Evolutionary conservation across 2,113 vertebrate species (phyloP).

Genomic region (Heterocephalus glaber): DNA sequence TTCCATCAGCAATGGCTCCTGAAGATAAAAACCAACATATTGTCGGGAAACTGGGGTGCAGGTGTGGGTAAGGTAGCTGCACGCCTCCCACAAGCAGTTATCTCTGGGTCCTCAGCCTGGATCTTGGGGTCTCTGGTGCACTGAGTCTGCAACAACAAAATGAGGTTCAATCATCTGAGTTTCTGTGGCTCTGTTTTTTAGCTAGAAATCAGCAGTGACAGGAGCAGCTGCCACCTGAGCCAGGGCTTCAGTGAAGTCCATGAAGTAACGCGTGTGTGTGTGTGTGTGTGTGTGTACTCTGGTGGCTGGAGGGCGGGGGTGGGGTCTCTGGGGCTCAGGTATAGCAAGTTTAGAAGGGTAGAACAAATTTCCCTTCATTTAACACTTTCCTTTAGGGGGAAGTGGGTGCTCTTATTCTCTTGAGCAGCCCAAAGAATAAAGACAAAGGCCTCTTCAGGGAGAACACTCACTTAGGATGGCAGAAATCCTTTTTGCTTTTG

Average conservation of each 20-base stretch:
- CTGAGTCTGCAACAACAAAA: background rate
- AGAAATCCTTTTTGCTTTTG: background rate
- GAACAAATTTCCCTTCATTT: background rate
- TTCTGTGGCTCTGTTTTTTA: background rate
- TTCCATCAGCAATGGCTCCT: background rate
- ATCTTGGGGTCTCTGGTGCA: background rate
- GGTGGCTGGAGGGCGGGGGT: background rate
- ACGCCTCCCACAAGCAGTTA: background rate
- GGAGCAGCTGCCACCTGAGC: background rate
- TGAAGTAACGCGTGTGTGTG: background rate
- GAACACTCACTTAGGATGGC: background rate
- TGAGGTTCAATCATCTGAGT: background rate
- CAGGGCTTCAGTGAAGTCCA: background rate
- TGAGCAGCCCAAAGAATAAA: background rate
- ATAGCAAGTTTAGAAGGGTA: constrained; percentile 34
- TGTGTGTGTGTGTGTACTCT: background rate
- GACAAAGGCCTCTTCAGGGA: background rate
- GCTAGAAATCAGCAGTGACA: background rate
- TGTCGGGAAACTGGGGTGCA: background rate
- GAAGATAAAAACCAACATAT: background rate
- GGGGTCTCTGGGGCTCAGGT: background rate
- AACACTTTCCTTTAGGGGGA: background rate
- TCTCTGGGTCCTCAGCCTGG: background rate
- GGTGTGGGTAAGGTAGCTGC: background rate
- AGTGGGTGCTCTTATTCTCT: background rate